Percentiles rank a stretch among this genome's conserved stretches.
Evolutionary conservation across 1,140 invertebrate species (phyloP).

Genomic region (Penaeus chinensis): DNA sequence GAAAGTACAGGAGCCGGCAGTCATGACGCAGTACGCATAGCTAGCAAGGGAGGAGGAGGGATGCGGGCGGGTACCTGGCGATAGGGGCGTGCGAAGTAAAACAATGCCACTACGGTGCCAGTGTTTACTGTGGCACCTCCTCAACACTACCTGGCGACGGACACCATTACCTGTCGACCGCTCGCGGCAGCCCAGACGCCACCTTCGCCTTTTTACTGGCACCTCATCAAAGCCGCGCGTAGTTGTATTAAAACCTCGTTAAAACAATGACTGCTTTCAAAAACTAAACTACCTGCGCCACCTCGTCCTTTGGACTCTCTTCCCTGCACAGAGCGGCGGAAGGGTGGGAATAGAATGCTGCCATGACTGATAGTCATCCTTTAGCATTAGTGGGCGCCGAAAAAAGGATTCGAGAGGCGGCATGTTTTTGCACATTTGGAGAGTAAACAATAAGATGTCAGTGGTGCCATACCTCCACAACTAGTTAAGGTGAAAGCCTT

Average conservation of each 20-base stretch:
- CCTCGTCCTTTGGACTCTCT: not conserved
- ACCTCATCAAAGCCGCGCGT: constrained; percentile 33
- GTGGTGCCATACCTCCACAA: too few species aligned
- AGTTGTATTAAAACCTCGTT: constrained; percentile 51
- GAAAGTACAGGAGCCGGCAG: too few species aligned
- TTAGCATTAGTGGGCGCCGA: not conserved
- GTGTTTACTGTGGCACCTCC: constrained; percentile 23
- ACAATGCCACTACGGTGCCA: not conserved
- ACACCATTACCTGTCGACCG: constrained; percentile 21
- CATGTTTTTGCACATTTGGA: constrained; percentile 43
- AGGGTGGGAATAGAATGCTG: constrained; percentile 1
- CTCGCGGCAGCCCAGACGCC: not conserved
- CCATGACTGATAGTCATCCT: too few species aligned
- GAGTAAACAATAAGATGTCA: constrained; percentile 34
- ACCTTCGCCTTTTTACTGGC: constrained; percentile 24
- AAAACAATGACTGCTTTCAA: constrained; percentile 45
- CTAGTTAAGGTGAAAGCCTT: not conserved
- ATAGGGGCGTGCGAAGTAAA: not conserved
- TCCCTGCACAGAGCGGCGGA: not conserved
- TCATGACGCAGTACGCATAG: too few species aligned
- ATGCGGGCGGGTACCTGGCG: too few species aligned
- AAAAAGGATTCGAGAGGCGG: constrained; percentile 4
- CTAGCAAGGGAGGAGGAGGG: too few species aligned
- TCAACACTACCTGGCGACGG: constrained; percentile 37
- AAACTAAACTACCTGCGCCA: constrained; percentile 30